phyloP scores from a whole-genome alignment of 1,140 invertebrate genomes.

The Argopecten irradians region DNA sequence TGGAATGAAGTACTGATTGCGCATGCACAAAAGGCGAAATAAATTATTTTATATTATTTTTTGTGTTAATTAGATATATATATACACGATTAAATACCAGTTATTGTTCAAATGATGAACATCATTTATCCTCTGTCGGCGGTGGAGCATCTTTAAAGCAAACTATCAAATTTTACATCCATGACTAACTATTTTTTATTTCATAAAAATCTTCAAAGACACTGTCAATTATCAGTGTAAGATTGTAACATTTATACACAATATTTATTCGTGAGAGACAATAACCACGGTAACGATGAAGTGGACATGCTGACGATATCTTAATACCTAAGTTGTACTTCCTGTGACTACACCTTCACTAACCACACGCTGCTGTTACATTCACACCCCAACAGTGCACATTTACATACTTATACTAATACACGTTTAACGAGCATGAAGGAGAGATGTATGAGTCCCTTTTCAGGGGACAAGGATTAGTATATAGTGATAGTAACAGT shows the following conservation, averaged over 20 bases:
- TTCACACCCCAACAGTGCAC: neutral
- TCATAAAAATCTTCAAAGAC: no score
- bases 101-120: no score
- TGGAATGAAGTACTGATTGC: no score
- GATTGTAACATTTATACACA: neutral
- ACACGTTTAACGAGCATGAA: constrained; percentile 9
- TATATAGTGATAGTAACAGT: no score
- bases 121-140: no score
- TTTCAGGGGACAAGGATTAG: neutral
- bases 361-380: neutral
- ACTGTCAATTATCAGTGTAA: neutral
- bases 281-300: neutral
- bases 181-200: no score
- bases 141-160: no score
- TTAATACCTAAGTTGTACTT: neutral
- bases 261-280: neutral
- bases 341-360: neutral
- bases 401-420: neutral
- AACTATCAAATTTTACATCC: no score
- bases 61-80: no score
- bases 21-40: no score
- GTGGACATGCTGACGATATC: neutral
- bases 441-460: neutral
- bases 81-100: no score
- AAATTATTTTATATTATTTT: no score